Percentiles rank a stretch among this genome's conserved stretches.
These are phyloP conservation scores for Sycophila sp. DNA, from an alignment of 1,140 invertebrate species.

Conservation along the genomic window DNA sequence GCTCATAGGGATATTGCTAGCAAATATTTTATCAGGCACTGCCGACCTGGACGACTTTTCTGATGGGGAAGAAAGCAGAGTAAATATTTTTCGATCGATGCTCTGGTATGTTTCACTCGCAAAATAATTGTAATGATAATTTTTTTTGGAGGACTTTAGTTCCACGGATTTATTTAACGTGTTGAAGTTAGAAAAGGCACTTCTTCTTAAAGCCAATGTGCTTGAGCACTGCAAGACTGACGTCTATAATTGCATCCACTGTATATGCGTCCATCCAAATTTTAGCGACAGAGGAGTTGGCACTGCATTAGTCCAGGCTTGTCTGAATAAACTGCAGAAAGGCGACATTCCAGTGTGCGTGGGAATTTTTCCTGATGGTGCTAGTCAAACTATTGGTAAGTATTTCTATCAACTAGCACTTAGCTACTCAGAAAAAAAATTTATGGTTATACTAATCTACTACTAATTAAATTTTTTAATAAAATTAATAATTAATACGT, in stretches of 20 bases:
- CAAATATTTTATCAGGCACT: too few species aligned
- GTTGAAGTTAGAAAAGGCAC: background rate
- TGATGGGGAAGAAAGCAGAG: too few species aligned
- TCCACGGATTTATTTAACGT: background rate
- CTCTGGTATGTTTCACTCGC: too few species aligned
- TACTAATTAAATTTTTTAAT: too few species aligned
- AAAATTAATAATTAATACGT: too few species aligned
- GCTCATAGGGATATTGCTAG: slow-evolving; percentile 38
- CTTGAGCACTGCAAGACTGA: slow-evolving; percentile 8
- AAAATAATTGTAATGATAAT: background rate
- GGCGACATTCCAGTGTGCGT: slow-evolving; percentile 9
- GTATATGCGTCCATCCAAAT: slow-evolving; percentile 32
- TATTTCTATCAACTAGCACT: too few species aligned
- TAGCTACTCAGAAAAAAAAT: too few species aligned
- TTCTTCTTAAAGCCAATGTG: background rate
- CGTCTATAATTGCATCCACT: slow-evolving; percentile 32
- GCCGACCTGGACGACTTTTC: too few species aligned
- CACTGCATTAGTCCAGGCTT: slow-evolving; percentile 40
- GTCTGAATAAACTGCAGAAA: slow-evolving; percentile 19
- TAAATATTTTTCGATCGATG: too few species aligned
- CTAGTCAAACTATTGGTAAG: slow-evolving; percentile 30
- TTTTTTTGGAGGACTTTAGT: background rate
- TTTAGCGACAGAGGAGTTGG: slow-evolving; percentile 37
- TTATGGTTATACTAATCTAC: too few species aligned
- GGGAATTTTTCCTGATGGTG: slow-evolving; percentile 36